These are phyloP conservation scores for Pampusana beccarii DNA, from an alignment of 2,113 vertebrate species.

Conservation along the genomic window DNA sequence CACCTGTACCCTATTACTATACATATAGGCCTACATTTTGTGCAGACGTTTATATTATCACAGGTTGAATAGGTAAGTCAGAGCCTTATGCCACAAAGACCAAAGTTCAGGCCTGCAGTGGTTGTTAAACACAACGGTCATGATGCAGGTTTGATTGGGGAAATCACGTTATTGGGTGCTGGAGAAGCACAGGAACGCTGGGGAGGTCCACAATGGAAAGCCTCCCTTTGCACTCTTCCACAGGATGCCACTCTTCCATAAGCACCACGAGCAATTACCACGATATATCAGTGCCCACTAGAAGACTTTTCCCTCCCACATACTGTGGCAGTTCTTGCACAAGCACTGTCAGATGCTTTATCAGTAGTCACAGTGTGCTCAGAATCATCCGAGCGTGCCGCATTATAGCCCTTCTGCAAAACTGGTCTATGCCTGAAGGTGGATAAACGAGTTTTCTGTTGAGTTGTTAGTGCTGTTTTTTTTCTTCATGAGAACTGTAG, in stretches of 20 bases:
- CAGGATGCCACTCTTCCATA: too few species aligned
- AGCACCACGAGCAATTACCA: too few species aligned
- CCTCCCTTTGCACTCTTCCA: too few species aligned
- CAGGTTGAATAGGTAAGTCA: neutral
- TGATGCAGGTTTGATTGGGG: neutral
- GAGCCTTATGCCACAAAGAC: neutral
- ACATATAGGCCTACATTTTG: neutral
- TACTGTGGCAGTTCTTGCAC: neutral
- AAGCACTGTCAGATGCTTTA: neutral
- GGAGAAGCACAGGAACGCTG: neutral
- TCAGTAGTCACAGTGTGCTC: neutral
- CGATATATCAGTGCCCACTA: fast-evolving
- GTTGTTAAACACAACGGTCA: neutral
- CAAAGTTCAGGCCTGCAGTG: neutral
- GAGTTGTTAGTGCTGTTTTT: neutral
- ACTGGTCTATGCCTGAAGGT: too few species aligned
- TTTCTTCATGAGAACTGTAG: neutral
- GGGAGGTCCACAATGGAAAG: too few species aligned
- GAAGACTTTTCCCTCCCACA: neutral
- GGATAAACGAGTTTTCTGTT: neutral
- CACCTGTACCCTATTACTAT: neutral
- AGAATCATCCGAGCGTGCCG: neutral
- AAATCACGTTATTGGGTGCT: neutral
- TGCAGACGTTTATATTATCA: neutral
- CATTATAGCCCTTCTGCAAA: neutral